A percentile compares a stretch with the other conserved stretches of the same genome.
phyloP scores from a whole-genome alignment of 2,113 vertebrate species.

The Egretta garzetta region DNA sequence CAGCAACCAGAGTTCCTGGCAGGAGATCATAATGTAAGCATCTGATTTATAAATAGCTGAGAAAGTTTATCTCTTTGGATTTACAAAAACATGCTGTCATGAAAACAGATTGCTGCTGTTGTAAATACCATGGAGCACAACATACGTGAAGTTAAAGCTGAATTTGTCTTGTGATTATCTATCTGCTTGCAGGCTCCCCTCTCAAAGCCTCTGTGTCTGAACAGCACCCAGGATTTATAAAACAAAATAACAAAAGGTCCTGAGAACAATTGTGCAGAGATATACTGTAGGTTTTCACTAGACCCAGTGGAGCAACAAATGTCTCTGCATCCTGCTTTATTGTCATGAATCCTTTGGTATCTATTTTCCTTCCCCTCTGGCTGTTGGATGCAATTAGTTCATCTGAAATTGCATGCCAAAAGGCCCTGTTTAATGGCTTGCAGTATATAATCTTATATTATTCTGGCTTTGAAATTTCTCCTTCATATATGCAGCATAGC shows the following conservation, averaged over 20 bases:
- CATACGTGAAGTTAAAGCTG: not conserved
- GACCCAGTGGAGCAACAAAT: not conserved
- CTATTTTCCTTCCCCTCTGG: not conserved
- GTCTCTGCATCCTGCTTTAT: not conserved
- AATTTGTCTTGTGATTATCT: conserved; percentile 22
- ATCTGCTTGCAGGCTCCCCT: not conserved
- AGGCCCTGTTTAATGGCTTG: not conserved
- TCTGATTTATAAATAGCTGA: conserved; percentile 67
- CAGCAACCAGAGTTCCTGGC: not conserved
- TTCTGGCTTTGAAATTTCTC: conserved; percentile 4
- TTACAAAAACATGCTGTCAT: conserved; percentile 60
- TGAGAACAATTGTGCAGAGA: conserved; percentile 17
- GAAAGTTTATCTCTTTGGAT: conserved; percentile 63
- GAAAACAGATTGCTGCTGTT: conserved; percentile 47
- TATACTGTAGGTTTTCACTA: not conserved
- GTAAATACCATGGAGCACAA: conserved; percentile 31
- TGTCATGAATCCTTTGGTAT: not conserved
- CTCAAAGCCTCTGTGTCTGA: conserved; percentile 14
- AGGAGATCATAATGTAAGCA: conserved; percentile 47
- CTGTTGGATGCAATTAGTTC: not conserved
- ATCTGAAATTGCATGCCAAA: not conserved
- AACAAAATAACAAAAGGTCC: conserved; percentile 37
- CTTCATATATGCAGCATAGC: not conserved
- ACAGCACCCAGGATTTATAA: conserved; percentile 34
- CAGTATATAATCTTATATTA: not conserved